Percentiles rank a stretch among this genome's conserved stretches.
Evolutionary conservation across 2,113 vertebrate genomes (phyloP).

Genomic region (Trinectes maculatus): DNA sequence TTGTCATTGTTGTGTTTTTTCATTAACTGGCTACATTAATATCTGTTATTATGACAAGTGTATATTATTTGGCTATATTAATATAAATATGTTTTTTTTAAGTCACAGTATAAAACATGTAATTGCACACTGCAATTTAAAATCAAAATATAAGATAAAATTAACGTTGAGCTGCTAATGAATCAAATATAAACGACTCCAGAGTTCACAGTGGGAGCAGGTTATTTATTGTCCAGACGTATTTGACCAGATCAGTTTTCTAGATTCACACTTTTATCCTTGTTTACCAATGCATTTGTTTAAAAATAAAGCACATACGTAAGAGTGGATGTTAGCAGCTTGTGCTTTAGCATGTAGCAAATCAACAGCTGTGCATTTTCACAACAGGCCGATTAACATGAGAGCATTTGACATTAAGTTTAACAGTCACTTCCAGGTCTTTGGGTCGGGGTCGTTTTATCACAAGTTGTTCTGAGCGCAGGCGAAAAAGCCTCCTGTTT

Average conservation of each 20-base stretch:
- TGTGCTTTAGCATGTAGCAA: too few relatives aligned
- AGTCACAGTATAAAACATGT: too few relatives aligned
- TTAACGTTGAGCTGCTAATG: background rate
- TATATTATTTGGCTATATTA: too few relatives aligned
- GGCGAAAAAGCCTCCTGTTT: slow-evolving; percentile 26
- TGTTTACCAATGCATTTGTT: background rate
- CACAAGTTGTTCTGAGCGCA: slow-evolving; percentile 25
- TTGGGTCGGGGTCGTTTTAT: slow-evolving; percentile 30
- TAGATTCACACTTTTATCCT: slow-evolving; percentile 4
- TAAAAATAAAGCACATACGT: slow-evolving; percentile 1
- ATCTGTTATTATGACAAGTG: too few relatives aligned
- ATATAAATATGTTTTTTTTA: too few relatives aligned
- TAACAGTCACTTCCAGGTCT: slow-evolving; percentile 51
- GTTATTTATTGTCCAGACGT: background rate
- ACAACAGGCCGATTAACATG: too few relatives aligned
- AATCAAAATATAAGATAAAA: background rate
- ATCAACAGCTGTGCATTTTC: too few relatives aligned
- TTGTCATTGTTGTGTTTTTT: background rate
- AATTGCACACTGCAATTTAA: too few relatives aligned
- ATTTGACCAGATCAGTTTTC: background rate
- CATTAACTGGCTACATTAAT: background rate
- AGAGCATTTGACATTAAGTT: slow-evolving; percentile 41
- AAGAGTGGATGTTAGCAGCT: too few relatives aligned
- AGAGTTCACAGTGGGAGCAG: background rate
- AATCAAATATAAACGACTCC: background rate